Conservation (phyloP, 2,888 invertebrate genomes). For the Drosophila setosimentum region DNA sequence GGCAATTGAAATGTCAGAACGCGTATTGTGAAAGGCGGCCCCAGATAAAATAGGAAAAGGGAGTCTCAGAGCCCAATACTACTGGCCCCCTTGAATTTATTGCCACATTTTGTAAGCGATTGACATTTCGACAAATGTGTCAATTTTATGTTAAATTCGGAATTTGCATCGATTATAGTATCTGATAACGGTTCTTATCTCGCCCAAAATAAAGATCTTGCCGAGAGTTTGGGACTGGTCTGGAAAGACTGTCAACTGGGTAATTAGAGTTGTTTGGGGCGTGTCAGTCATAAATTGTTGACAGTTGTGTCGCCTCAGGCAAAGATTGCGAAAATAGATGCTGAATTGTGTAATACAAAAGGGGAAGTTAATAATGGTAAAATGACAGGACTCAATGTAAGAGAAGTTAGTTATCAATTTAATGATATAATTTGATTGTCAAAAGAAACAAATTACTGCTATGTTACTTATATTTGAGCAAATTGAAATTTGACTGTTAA, state of each 20-base stretch:
- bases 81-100: constrained; percentile 35
- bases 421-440: background rate
- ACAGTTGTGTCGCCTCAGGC: constrained; percentile 67
- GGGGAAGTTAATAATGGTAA: constrained; percentile 11
- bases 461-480: background rate
- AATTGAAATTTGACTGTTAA: background rate
- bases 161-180: constrained; percentile 60
- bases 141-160: constrained; percentile 62
- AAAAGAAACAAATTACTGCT: background rate
- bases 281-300: constrained; percentile 51
- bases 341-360: constrained; percentile 7
- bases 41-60: background rate
- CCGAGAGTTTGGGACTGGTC: background rate
- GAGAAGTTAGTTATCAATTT: background rate
- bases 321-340: constrained; percentile 11
- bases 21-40: constrained; percentile 26
- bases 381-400: background rate
- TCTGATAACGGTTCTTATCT: constrained; percentile 33
- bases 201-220: constrained; percentile 18
- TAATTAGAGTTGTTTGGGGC: constrained; percentile 63
- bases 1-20: constrained; percentile 63
- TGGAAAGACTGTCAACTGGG: constrained; percentile 34
- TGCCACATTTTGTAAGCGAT: constrained; percentile 41
- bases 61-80: constrained; percentile 14
- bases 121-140: constrained; percentile 68